phyloP scores from a whole-genome alignment of 2,797 vertebrate species.

The Pantherophis vulpinus region DNA sequence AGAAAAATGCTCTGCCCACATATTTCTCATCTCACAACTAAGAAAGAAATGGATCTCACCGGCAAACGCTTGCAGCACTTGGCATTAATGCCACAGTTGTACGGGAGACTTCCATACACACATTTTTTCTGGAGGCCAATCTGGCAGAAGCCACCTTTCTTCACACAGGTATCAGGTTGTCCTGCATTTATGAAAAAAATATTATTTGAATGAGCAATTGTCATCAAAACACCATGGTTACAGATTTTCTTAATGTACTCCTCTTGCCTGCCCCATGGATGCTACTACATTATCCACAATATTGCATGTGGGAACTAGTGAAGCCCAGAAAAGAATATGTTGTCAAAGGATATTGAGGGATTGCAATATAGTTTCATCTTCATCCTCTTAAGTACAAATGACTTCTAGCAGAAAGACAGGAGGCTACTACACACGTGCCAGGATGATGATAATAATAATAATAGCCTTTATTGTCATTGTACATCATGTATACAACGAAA shows the following conservation, averaged over 20 bases:
- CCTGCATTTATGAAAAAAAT: background rate
- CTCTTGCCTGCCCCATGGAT: background rate
- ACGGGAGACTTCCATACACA: background rate
- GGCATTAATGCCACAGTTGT: constrained; percentile 1
- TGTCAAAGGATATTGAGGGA: background rate
- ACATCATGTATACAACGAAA: too few species aligned
- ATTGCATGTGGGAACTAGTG: background rate
- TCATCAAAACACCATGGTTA: background rate
- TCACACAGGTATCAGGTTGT: rapidly evolving
- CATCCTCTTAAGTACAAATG: background rate
- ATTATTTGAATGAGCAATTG: background rate
- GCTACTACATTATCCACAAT: background rate
- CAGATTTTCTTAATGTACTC: background rate
- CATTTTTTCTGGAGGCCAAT: background rate
- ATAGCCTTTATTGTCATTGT: too few species aligned
- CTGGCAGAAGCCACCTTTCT: background rate
- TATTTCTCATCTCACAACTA: background rate
- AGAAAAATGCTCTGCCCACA: background rate
- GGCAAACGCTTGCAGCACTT: background rate
- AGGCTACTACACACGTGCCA: background rate
- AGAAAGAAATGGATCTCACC: background rate
- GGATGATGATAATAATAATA: too few species aligned
- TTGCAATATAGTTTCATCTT: background rate
- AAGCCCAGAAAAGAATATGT: background rate
- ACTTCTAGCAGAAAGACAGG: background rate